Evolutionary conservation across 2,888 invertebrate species (phyloP).

Genomic region (Dryobotodes eremita): DNA sequence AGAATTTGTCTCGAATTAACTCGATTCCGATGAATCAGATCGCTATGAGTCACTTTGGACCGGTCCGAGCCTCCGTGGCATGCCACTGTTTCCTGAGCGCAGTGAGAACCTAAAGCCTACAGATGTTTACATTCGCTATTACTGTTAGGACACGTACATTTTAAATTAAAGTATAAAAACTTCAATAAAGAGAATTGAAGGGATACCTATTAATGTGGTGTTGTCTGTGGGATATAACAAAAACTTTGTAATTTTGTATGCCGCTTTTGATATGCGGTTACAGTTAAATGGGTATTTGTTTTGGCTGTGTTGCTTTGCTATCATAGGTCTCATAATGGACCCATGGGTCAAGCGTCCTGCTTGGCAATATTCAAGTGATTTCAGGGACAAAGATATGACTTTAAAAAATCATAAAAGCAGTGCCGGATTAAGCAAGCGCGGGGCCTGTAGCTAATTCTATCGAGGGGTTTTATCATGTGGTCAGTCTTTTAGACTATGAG

Average conservation of each 20-base stretch:
- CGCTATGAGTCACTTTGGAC: conserved; percentile 70
- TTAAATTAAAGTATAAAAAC: conserved; percentile 31
- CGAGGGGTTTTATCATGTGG: no score
- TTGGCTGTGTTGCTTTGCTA: background rate
- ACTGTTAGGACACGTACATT: conserved; percentile 50
- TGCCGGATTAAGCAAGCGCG: no score
- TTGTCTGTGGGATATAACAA: conserved; percentile 39
- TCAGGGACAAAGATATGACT: no score
- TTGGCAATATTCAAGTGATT: background rate
- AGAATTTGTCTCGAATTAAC: conserved; percentile 60
- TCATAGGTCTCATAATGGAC: background rate
- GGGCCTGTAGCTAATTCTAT: no score
- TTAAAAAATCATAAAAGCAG: background rate
- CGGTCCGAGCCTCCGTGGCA: conserved; percentile 66
- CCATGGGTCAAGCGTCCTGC: no score
- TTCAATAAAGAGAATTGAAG: conserved; percentile 23
- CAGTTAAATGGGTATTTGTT: conserved; percentile 4
- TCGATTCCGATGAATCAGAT: conserved; percentile 74
- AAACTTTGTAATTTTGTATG: conserved; percentile 10
- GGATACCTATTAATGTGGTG: conserved; percentile 29
- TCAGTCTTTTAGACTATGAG: no score
- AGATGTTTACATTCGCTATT: conserved; percentile 53
- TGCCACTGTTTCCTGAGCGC: conserved; percentile 64
- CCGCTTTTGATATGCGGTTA: conserved; percentile 20
- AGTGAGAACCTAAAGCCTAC: conserved; percentile 30